phyloP scores from a whole-genome alignment of 1,140 invertebrate species.

The Drosophila virilis region DNA sequence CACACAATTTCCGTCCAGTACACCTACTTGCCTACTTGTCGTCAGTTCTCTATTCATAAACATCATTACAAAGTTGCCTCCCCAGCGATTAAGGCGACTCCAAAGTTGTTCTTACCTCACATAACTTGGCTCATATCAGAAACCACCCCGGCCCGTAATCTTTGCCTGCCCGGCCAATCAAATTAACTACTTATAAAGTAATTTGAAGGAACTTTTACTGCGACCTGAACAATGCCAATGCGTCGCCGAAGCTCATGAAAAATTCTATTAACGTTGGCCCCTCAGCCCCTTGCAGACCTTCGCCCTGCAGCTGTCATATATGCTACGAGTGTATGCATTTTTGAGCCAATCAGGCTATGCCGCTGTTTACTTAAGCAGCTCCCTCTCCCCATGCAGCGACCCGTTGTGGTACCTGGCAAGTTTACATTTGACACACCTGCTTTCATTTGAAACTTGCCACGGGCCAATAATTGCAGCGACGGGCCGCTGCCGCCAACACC shows the following conservation, averaged over 20 bases:
- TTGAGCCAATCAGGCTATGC: constrained; percentile 70
- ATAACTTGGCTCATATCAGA: constrained; percentile 52
- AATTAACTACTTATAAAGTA: constrained; percentile 82
- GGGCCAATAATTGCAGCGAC: constrained; percentile 73
- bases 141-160: neutral
- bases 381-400: neutral
- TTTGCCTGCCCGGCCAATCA: constrained; percentile 57
- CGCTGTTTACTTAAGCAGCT: constrained; percentile 63
- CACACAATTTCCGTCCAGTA: constrained; percentile 31
- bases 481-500: constrained; percentile 41
- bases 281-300: neutral
- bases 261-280: constrained; percentile 68
- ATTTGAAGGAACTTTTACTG: constrained; percentile 73
- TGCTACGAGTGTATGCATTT: constrained; percentile 67
- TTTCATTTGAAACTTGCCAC: constrained; percentile 77
- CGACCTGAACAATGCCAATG: constrained; percentile 55
- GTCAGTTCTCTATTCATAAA: constrained; percentile 57
- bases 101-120: constrained; percentile 64
- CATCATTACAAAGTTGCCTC: constrained; percentile 74
- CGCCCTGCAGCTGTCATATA: constrained; percentile 56
- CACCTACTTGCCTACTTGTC: constrained; percentile 33
- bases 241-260: constrained; percentile 72
- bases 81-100: constrained; percentile 63
- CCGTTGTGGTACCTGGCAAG: constrained; percentile 47
- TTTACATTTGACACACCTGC: constrained; percentile 82